These are phyloP conservation scores for Meghimatium bilineatum DNA, from an alignment of 2,888 invertebrate species.

Conservation along the genomic window DNA sequence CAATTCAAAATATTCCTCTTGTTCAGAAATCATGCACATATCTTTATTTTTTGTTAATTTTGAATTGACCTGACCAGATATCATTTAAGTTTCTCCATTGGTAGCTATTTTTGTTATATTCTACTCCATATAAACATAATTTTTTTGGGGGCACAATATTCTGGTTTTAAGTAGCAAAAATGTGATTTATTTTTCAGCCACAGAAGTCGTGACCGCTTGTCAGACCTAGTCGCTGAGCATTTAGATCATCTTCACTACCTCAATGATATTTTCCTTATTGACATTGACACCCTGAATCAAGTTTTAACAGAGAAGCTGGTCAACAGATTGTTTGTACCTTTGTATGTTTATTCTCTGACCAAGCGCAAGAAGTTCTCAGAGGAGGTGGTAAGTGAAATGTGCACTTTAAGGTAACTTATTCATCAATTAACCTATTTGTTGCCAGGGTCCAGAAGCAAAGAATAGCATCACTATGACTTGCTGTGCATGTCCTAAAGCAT, in stretches of 20 bases:
- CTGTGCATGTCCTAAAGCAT: too few species aligned
- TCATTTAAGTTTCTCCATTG: too few species aligned
- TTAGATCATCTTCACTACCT: constrained; percentile 97
- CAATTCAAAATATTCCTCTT: too few species aligned
- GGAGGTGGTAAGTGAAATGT: constrained; percentile 57
- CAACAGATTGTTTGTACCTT: constrained; percentile 92
- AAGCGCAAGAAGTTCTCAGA: constrained; percentile 78
- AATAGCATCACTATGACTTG: too few species aligned
- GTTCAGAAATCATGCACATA: too few species aligned
- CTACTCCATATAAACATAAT: not conserved
- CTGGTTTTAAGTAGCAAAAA: not conserved
- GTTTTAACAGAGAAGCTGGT: constrained; percentile 93
- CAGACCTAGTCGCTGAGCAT: constrained; percentile 97
- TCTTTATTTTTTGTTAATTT: too few species aligned
- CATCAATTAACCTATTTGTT: not conserved
- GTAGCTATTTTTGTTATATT: not conserved
- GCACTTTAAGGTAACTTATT: not conserved
- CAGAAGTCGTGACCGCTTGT: constrained; percentile 90
- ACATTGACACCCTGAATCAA: constrained; percentile 93
- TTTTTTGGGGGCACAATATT: not conserved
- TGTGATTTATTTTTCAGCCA: constrained; percentile 82
- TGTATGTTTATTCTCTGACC: constrained; percentile 94
- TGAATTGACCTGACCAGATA: too few species aligned
- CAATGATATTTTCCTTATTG: constrained; percentile 94
- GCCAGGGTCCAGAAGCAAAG: too few species aligned